phyloP scores from a whole-genome alignment of 2,888 invertebrate genomes.

The Sesamia inferens region DNA sequence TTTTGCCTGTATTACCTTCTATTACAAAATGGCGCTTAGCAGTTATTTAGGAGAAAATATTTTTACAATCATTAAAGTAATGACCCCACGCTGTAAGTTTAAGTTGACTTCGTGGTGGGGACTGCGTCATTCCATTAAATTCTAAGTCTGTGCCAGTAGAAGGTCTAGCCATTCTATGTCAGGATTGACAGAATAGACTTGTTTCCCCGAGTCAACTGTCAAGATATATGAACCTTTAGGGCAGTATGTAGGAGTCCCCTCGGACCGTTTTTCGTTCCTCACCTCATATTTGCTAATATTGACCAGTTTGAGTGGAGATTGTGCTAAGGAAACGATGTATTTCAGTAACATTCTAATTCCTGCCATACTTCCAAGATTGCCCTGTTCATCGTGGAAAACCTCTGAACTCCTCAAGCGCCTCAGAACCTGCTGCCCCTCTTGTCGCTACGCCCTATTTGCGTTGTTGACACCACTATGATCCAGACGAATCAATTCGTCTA shows the following conservation, averaged over 20 bases:
- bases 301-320: background rate
- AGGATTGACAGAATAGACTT: no score
- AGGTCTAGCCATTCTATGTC: background rate
- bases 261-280: background rate
- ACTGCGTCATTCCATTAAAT: background rate
- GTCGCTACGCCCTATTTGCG: background rate
- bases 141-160: background rate
- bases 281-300: background rate
- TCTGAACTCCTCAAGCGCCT: background rate
- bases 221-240: background rate
- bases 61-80: background rate
- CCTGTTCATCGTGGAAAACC: background rate
- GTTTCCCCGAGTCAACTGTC: background rate
- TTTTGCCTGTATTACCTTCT: no score
- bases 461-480: no score
- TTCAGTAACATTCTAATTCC: background rate
- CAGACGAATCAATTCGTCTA: no score
- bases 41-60: no score
- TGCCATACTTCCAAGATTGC: background rate
- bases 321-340: background rate
- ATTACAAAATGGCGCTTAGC: no score
- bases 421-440: background rate
- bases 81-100: background rate
- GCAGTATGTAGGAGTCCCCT: background rate
- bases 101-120: background rate